Evolutionary conservation across 2,888 invertebrate genomes (phyloP), one percentile per base, ranked within the genome.

Genomic region (Camptogramma bilineatum): DNA sequence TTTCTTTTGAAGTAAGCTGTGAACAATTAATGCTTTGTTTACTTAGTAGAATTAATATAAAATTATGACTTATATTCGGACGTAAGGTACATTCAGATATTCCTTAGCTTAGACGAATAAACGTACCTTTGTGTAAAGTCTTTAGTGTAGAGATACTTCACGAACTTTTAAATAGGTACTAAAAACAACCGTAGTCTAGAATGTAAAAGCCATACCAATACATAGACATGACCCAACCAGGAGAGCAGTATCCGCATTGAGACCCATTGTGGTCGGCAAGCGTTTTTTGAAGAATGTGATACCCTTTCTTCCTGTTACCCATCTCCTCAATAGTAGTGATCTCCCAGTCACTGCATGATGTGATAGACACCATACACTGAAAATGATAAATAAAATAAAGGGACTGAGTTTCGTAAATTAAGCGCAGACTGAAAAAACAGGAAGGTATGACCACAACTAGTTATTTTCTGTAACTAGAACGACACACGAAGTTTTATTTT

Each of bases 301-400:
- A 96, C 0, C 96, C 95, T 2, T 84, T 85, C 62, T 86, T 85
- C 56, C 90, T 89, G 77, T 94, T 94, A 2, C 96, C 96, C n/a
- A 96, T 82, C 0, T 95, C 95, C 80, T 97, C 96, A n/a, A 96
- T 86, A 0, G 96, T 96, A 19, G 94, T 94, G 34, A 97, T 94
- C 52, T 94, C 93, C 96, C 96, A 96, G 24, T 95, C 91, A 34
- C 91, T 85, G 60, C 94, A 94, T 0, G 93, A 91, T 4, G 91
- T 86, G 10, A 94, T 83, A 0, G 93, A 87, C 0, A 94, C 90
- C 62, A 94, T 77, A 70, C 94, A 94, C 94, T 94, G 71, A 55
- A 62, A 66, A 42, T n/a, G n/a, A n/a, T 24, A 52, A 47, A 48
- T 34, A 4, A 10, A 4, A 7, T 2, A 10, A 4, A 34, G 34